Evolutionary conservation across 37 sponge, comb jelly and placozoan species (phyloP).

Genomic region (Aplysina aerophoba): DNA sequence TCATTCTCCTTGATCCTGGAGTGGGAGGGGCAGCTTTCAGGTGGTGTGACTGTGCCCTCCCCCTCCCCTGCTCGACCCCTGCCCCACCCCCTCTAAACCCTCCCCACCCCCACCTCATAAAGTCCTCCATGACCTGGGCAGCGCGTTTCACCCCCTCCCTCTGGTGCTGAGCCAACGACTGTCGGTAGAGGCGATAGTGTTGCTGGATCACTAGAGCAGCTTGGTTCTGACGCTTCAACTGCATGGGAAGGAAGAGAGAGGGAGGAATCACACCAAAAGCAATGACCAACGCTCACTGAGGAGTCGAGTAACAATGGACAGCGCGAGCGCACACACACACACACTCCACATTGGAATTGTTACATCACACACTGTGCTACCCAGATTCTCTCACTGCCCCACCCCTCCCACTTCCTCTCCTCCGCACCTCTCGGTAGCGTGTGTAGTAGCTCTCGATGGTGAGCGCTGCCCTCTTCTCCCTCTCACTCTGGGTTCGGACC

Average conservation of each 20-base stretch:
- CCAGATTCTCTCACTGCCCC: neutral
- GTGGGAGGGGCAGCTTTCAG: too few species aligned
- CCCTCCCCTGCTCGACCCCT: too few species aligned
- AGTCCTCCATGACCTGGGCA: neutral
- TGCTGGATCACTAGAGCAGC: conserved; percentile 21
- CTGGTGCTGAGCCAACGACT: neutral
- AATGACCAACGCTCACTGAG: too few species aligned
- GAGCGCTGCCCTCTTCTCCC: conserved; percentile 1
- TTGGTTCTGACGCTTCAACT: conserved; percentile 15
- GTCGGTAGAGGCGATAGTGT: neutral
- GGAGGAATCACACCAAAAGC: too few species aligned
- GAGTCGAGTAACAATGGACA: neutral
- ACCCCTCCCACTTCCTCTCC: neutral
- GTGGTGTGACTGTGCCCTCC: too few species aligned
- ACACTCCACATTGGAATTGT: neutral
- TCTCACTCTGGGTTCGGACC: neutral
- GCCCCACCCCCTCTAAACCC: too few species aligned
- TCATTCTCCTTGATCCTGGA: conserved; percentile 8
- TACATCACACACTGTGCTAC: neutral
- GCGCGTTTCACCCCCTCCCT: neutral
- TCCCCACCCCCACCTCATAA: too few species aligned
- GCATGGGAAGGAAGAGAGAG: too few species aligned
- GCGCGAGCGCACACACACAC: neutral
- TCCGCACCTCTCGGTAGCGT: neutral
- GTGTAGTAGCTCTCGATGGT: conserved; percentile 6